A percentile compares a stretch with the other conserved stretches of the same genome.
Conservation (phyloP, 2,888 invertebrate species). For the Neria commutata region DNA sequence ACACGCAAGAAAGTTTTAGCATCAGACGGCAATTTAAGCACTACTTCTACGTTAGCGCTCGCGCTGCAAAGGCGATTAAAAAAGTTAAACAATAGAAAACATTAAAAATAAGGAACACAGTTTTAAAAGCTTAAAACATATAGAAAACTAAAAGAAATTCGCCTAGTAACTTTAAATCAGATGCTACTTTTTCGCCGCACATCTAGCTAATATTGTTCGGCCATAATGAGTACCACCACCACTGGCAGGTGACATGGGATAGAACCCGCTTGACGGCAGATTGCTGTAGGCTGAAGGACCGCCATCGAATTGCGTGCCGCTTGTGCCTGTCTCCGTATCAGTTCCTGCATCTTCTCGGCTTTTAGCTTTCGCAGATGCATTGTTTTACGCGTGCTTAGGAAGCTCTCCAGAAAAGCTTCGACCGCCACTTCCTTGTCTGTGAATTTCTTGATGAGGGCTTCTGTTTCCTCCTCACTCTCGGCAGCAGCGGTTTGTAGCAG, state of each 20-base stretch:
- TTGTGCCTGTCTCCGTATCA: constrained; percentile 62
- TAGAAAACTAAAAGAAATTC: neutral
- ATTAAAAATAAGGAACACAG: neutral
- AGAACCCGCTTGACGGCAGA: constrained; percentile 42
- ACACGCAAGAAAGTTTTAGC: too few species aligned
- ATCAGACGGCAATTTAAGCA: too few species aligned
- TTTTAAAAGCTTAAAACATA: neutral
- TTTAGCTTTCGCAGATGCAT: constrained; percentile 88
- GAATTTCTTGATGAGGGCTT: constrained; percentile 81
- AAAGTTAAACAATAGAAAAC: neutral
- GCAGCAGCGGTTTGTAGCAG: constrained; percentile 89
- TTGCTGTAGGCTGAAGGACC: constrained; percentile 43
- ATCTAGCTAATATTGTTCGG: constrained; percentile 81
- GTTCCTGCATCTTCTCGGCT: constrained; percentile 88
- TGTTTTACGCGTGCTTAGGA: constrained; percentile 74
- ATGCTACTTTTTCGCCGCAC: neutral
- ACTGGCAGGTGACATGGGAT: constrained; percentile 31
- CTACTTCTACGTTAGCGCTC: too few species aligned
- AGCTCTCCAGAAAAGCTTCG: constrained; percentile 86
- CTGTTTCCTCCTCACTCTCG: constrained; percentile 92
- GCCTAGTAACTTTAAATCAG: neutral
- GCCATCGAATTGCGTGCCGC: constrained; percentile 4
- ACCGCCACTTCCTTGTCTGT: constrained; percentile 70
- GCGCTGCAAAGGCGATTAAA: neutral
- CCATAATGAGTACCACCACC: constrained; percentile 95